Evolutionary conservation across 1,140 invertebrate species (phyloP).

Genomic region (Calosoma granatense): DNA sequence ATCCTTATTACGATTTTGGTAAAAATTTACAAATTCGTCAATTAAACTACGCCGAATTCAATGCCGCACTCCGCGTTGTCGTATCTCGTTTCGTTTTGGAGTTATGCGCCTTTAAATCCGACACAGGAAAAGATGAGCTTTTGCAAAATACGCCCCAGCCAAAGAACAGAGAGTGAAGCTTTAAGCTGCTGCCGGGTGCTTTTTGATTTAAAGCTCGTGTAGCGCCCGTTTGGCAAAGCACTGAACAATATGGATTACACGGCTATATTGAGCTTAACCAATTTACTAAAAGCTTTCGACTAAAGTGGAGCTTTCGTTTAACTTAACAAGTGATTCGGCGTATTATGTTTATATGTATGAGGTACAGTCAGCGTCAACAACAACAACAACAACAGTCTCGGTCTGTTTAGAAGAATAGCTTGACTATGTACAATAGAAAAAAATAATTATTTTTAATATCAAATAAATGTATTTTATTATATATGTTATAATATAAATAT

Average conservation of each 20-base stretch:
- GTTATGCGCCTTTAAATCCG: too few species aligned
- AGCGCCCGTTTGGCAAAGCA: neutral
- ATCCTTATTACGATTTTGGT: too few species aligned
- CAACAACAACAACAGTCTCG: neutral
- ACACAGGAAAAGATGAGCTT: too few species aligned
- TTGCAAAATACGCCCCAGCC: too few species aligned
- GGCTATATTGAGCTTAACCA: conserved; percentile 31
- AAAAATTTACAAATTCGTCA: too few species aligned
- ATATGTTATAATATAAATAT: conserved; percentile 17
- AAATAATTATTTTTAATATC: conserved; percentile 15
- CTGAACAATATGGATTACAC: conserved; percentile 32
- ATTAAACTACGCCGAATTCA: too few species aligned
- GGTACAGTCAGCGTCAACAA: conserved; percentile 18
- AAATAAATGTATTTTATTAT: conserved; percentile 12
- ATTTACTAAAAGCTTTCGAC: conserved; percentile 34
- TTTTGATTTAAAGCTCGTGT: neutral
- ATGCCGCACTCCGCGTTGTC: too few species aligned
- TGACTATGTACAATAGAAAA: neutral
- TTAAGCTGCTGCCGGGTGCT: too few species aligned
- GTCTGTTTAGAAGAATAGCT: conserved; percentile 3
- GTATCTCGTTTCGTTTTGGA: too few species aligned
- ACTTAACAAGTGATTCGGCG: conserved; percentile 32
- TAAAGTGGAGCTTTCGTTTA: conserved; percentile 28
- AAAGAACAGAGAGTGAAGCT: too few species aligned
- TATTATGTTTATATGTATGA: conserved; percentile 35